Percentiles rank a stretch among this genome's conserved stretches.
Evolutionary conservation across 1,140 invertebrate genomes (phyloP).

Genomic region (Aethina tumida): DNA sequence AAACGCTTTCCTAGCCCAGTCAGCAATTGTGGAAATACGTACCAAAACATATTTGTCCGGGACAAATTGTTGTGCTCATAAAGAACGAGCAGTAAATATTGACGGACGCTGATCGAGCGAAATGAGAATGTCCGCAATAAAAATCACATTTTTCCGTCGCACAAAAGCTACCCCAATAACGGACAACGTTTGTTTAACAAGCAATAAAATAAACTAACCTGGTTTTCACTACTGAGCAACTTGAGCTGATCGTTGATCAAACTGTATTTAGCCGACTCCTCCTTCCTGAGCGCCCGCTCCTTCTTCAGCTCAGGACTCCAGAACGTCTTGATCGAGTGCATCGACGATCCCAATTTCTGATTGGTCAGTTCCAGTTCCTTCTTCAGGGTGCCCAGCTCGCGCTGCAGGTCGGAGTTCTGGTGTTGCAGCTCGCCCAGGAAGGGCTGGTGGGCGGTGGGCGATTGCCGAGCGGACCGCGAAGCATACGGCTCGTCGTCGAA

Average conservation of each 20-base stretch:
- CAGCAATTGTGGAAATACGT: too few species aligned
- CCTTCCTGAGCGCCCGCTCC: constrained; percentile 89
- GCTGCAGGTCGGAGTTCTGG: constrained; percentile 89
- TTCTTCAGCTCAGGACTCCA: constrained; percentile 99
- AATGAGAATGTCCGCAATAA: too few species aligned
- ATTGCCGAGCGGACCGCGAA: constrained; percentile 59
- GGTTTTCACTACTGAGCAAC: constrained; percentile 91
- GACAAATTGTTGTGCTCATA: too few species aligned
- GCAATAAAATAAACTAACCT: constrained; percentile 66
- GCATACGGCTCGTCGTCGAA: constrained; percentile 67
- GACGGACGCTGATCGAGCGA: too few species aligned
- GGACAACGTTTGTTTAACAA: too few species aligned
- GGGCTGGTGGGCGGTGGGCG: constrained; percentile 44
- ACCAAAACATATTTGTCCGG: too few species aligned
- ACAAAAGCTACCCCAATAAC: too few species aligned
- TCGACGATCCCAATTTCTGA: constrained; percentile 95
- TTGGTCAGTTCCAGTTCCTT: constrained; percentile 95
- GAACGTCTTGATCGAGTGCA: constrained; percentile 99
- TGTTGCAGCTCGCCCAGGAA: constrained; percentile 90
- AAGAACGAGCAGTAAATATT: too few species aligned
- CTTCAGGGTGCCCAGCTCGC: constrained; percentile 93
- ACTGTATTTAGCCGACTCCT: constrained; percentile 95
- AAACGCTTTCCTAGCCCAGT: too few species aligned
- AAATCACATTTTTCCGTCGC: too few species aligned
- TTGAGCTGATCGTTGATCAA: constrained; percentile 96